These are phyloP conservation scores for Seira sanloemensis DNA, from an alignment of 2,888 invertebrate species.

Conservation along the genomic window DNA sequence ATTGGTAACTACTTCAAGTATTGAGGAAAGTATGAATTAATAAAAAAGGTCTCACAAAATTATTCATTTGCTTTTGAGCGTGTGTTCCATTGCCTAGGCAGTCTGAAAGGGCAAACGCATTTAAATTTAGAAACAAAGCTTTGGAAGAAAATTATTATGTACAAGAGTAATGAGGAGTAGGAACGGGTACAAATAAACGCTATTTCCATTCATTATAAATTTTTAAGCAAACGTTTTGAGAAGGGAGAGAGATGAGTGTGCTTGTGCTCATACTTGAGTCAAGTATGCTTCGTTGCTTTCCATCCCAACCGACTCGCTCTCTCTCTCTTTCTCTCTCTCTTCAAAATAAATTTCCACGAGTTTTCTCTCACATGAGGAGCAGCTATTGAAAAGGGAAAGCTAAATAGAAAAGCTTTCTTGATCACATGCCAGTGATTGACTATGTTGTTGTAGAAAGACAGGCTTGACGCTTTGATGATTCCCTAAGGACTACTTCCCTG, in stretches of 20 bases:
- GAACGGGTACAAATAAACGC: too few relatives aligned
- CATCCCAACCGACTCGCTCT: too few relatives aligned
- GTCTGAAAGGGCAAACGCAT: too few relatives aligned
- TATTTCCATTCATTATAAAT: conserved; percentile 10
- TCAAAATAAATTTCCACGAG: conserved; percentile 3
- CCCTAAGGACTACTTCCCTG: conserved; percentile 70
- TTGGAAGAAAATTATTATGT: not conserved
- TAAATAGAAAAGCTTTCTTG: not conserved
- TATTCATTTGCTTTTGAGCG: too few relatives aligned
- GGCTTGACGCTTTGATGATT: conserved; percentile 72
- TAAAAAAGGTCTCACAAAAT: too few relatives aligned
- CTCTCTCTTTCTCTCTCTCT: too few relatives aligned
- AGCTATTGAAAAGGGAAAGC: not conserved
- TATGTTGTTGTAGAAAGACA: conserved; percentile 43
- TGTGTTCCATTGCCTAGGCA: too few relatives aligned
- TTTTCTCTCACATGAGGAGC: not conserved
- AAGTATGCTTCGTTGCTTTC: not conserved
- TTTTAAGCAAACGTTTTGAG: conserved; percentile 15
- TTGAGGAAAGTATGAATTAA: too few relatives aligned
- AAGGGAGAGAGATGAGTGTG: conserved; percentile 1
- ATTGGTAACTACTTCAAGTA: too few relatives aligned
- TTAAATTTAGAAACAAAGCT: too few relatives aligned
- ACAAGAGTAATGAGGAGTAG: not conserved
- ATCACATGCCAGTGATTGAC: not conserved
- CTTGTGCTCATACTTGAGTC: not conserved